Percentiles rank a stretch among this genome's conserved stretches.
These are phyloP conservation scores for Agapornis roseicollis DNA, from an alignment of 2,113 vertebrate species.

Conservation along the genomic window DNA sequence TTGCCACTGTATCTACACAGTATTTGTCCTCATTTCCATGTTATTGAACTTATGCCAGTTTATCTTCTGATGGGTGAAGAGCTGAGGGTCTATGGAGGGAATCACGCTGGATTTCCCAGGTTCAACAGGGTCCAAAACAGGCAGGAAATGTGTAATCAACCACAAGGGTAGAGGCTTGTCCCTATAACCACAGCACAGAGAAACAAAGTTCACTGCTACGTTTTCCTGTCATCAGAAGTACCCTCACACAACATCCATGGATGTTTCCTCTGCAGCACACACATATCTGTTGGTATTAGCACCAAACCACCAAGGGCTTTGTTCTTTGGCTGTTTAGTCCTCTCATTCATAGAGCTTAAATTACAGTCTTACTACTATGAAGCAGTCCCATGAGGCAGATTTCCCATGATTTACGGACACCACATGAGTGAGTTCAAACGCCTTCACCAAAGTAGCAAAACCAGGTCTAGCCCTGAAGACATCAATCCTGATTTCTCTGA, in stretches of 20 bases:
- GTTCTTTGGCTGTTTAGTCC: neutral
- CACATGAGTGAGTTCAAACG: neutral
- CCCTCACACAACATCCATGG: neutral
- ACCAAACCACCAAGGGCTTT: neutral
- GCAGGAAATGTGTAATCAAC: neutral
- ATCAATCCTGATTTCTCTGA: neutral
- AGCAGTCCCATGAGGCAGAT: neutral
- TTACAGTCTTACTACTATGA: neutral
- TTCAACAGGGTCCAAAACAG: neutral
- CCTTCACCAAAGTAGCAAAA: neutral
- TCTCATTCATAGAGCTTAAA: neutral
- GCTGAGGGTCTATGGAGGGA: neutral
- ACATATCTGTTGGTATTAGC: neutral
- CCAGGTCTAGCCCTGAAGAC: neutral
- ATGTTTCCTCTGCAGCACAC: fast-evolving
- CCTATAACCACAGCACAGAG: neutral
- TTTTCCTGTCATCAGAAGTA: neutral
- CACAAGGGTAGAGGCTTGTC: neutral
- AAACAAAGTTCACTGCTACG: neutral
- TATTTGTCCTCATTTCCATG: neutral
- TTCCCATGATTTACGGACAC: neutral
- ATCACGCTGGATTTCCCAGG: neutral
- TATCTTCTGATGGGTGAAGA: neutral
- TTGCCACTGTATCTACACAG: neutral
- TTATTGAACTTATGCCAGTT: neutral